Percentiles rank a stretch among this genome's conserved stretches.
Evolutionary conservation across 2,888 invertebrate genomes (phyloP).

Genomic region (Ochropleura plecta): DNA sequence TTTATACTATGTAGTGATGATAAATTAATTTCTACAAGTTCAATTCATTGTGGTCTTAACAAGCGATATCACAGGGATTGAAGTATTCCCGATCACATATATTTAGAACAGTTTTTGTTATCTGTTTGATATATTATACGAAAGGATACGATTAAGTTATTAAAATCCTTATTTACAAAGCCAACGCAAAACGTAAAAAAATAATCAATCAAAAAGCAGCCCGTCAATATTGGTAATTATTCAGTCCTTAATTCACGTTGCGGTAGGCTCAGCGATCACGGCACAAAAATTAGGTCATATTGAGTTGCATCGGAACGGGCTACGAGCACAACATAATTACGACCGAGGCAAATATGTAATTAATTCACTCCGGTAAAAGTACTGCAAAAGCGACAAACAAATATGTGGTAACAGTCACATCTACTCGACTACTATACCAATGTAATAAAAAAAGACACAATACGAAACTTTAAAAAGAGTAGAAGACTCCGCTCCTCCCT

Average conservation of each 20-base stretch:
- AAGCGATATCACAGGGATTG: no score
- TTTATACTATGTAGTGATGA: no score
- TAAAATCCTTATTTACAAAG: neutral
- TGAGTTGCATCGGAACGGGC: constrained; percentile 76
- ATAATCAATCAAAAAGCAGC: constrained; percentile 48
- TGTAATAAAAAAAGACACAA: no score
- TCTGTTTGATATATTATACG: neutral
- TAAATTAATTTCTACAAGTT: no score
- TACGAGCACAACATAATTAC: constrained; percentile 79
- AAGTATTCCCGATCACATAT: no score
- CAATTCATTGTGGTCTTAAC: no score
- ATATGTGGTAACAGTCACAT: constrained; percentile 64
- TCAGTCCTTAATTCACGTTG: constrained; percentile 67
- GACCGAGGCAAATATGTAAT: constrained; percentile 80
- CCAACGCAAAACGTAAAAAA: constrained; percentile 12
- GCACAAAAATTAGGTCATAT: constrained; percentile 81
- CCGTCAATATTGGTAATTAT: constrained; percentile 68
- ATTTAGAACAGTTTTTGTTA: no score
- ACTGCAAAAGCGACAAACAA: constrained; percentile 69
- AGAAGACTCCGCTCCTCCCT: no score
- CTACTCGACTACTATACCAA: constrained; percentile 25
- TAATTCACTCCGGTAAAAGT: constrained; percentile 80
- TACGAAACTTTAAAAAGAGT: no score
- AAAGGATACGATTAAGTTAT: neutral
- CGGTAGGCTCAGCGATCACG: constrained; percentile 56